These are phyloP conservation scores for Lasaia peninsularis DNA, from an alignment of 1,140 invertebrate species.

Conservation along the genomic window DNA sequence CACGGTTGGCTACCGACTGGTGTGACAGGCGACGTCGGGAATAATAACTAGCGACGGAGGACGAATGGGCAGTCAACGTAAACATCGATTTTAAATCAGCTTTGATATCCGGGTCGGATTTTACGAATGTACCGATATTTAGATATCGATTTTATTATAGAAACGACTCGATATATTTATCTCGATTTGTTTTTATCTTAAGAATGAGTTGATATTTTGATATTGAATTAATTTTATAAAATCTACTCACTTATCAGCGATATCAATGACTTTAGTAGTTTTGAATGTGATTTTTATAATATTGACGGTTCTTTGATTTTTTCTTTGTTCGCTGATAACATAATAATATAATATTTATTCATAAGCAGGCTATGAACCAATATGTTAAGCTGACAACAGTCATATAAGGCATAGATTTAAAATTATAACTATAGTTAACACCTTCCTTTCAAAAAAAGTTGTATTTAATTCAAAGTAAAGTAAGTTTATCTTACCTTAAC, in stretches of 20 bases:
- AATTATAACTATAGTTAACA: too few relatives aligned
- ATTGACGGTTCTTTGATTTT: too few relatives aligned
- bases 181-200: too few relatives aligned
- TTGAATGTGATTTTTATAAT: not conserved
- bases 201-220: not conserved
- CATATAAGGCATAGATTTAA: too few relatives aligned
- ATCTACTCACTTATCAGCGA: not conserved
- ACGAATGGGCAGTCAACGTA: slow-evolving; percentile 21
- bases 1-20: slow-evolving; percentile 53
- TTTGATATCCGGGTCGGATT: slow-evolving; percentile 32
- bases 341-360: too few relatives aligned
- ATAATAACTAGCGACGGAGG: slow-evolving; percentile 56
- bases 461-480: too few relatives aligned
- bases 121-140: slow-evolving; percentile 7
- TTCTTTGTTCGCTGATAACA: too few relatives aligned
- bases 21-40: slow-evolving; percentile 52
- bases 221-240: not conserved
- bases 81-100: slow-evolving; percentile 22
- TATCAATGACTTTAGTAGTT: not conserved
- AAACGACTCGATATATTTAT: too few relatives aligned
- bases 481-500: too few relatives aligned
- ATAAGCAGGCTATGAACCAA: too few relatives aligned
- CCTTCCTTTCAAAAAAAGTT: too few relatives aligned
- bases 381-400: too few relatives aligned
- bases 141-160: not conserved